Percentiles rank a stretch among this genome's conserved stretches.
These are phyloP conservation scores for Gryllus bimaculatus DNA, from an alignment of 1,140 invertebrate species.

Conservation along the genomic window DNA sequence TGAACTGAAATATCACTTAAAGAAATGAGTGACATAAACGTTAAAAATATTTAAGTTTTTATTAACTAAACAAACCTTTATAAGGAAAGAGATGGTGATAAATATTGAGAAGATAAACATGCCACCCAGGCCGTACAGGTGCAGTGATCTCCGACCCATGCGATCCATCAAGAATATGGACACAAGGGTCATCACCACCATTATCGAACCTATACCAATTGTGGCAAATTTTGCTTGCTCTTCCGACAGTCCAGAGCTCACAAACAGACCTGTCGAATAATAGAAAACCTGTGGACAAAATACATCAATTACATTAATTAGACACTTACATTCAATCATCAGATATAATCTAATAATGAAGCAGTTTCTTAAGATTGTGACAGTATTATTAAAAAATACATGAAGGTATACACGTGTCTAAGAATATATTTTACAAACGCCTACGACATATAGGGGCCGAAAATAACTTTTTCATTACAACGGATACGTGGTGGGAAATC, in stretches of 20 bases:
- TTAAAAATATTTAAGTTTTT: not conserved
- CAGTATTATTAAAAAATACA: too few species aligned
- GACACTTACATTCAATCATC: too few species aligned
- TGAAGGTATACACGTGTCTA: too few species aligned
- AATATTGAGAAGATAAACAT: conserved; percentile 98
- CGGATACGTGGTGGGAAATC: too few species aligned
- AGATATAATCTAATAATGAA: too few species aligned
- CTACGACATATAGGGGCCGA: too few species aligned
- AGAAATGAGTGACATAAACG: not conserved
- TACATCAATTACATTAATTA: not conserved
- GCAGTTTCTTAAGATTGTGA: too few species aligned
- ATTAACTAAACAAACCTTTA: conserved; percentile 60
- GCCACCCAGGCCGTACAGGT: conserved; percentile 86
- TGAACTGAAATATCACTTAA: not conserved
- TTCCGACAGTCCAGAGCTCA: conserved; percentile 74
- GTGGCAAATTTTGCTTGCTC: conserved; percentile 84
- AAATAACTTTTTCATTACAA: too few species aligned
- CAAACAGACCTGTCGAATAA: conserved; percentile 89
- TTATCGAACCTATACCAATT: conserved; percentile 93
- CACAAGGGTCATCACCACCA: conserved; percentile 92
- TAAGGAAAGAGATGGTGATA: conserved; percentile 91
- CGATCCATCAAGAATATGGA: conserved; percentile 95
- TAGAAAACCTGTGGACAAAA: conserved; percentile 72
- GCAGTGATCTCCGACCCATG: conserved; percentile 85
- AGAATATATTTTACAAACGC: too few species aligned